phyloP scores from a whole-genome alignment of 2,797 vertebrate genomes.

The Bradypodion pumilum region DNA sequence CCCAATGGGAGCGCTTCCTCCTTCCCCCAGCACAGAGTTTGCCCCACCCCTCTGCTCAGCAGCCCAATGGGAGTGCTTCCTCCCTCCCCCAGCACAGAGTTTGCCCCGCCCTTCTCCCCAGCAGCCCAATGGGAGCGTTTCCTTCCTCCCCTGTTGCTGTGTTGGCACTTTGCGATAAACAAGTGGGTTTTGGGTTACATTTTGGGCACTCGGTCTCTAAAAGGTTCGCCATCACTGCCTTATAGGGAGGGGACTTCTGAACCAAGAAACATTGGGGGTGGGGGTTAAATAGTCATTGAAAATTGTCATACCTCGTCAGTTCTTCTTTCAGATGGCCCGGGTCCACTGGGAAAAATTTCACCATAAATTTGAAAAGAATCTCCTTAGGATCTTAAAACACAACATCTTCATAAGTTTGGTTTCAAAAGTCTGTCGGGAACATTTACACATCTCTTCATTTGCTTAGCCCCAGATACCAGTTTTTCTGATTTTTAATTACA shows the following conservation, averaged over 20 bases:
- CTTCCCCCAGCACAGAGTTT: too few relatives aligned
- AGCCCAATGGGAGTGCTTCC: too few relatives aligned
- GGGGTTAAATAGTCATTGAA: not conserved
- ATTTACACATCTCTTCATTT: slow-evolving; percentile 59
- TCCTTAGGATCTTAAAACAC: slow-evolving; percentile 89
- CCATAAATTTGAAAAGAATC: slow-evolving; percentile 94
- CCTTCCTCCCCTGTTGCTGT: too few relatives aligned
- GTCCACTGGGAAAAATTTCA: slow-evolving; percentile 97
- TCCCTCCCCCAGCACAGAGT: too few relatives aligned
- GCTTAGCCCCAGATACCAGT: not conserved
- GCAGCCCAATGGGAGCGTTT: too few relatives aligned
- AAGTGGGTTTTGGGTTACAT: too few relatives aligned
- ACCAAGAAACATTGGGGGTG: not conserved
- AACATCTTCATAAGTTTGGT: slow-evolving; percentile 79
- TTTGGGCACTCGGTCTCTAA: too few relatives aligned
- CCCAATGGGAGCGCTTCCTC: too few relatives aligned
- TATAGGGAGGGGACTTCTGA: not conserved
- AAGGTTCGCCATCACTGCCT: too few relatives aligned
- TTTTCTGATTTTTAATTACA: not conserved
- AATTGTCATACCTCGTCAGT: slow-evolving; percentile 85
- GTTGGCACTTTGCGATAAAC: too few relatives aligned
- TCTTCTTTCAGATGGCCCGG: slow-evolving; percentile 90
- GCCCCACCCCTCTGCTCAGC: too few relatives aligned
- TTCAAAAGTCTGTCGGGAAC: slow-evolving; percentile 61
- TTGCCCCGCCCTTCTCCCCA: too few relatives aligned